These are phyloP conservation scores for Enteromius unitaeniatus DNA, from an alignment of 2,797 vertebrate genomes.

Conservation along the genomic window DNA sequence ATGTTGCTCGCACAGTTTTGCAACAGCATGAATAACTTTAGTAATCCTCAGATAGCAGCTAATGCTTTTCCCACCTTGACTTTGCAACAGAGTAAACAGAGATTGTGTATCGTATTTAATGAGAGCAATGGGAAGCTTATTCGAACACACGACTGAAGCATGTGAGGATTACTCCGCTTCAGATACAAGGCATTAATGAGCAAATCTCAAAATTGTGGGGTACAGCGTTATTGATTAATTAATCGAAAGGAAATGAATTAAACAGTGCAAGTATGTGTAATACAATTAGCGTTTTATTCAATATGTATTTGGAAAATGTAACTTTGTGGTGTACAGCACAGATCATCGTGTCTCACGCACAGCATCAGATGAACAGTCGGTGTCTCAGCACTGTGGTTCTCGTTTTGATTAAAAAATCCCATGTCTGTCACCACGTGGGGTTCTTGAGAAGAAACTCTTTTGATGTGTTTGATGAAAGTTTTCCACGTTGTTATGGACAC, in stretches of 20 bases:
- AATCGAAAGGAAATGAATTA: background rate
- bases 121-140: background rate
- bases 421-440: background rate
- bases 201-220: background rate
- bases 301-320: background rate
- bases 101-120: background rate
- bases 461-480: background rate
- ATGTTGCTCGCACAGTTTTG: background rate
- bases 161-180: background rate
- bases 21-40: background rate
- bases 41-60: background rate
- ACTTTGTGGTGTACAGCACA: background rate
- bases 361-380: background rate
- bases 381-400: background rate
- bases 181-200: background rate
- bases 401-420: background rate
- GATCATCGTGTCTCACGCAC: background rate
- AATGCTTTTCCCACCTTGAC: slow-evolving; percentile 2
- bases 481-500: background rate
- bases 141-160: background rate
- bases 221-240: background rate
- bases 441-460: background rate
- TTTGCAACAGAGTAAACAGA: background rate
- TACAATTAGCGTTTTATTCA: background rate
- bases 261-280: background rate